phyloP scores from a whole-genome alignment of 1,140 invertebrate species.

The Aphidius gifuensis region DNA sequence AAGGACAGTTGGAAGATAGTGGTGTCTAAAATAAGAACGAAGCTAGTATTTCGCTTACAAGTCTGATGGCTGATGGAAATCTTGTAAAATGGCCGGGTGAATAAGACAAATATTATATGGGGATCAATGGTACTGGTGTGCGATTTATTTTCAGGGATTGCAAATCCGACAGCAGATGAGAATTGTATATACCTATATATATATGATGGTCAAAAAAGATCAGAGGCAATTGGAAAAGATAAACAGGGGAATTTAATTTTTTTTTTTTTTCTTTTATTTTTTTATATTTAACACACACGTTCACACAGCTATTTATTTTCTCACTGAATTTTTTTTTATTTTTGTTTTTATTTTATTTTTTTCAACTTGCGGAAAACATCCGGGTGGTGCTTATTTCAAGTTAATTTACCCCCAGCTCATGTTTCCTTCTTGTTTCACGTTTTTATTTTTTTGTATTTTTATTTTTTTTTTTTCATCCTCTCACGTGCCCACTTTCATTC shows the following conservation, averaged over 20 bases:
- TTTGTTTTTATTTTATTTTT: background rate
- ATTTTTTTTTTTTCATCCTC: slow-evolving; percentile 3
- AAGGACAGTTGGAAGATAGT: slow-evolving; percentile 6
- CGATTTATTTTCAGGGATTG: slow-evolving; percentile 43
- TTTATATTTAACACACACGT: too few relatives aligned
- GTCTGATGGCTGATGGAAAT: slow-evolving; percentile 47
- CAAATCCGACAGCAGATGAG: slow-evolving; percentile 5
- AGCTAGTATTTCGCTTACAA: slow-evolving; percentile 38
- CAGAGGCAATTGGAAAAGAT: too few relatives aligned
- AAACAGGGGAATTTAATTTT: too few relatives aligned
- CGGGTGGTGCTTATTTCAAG: background rate
- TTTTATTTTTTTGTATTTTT: background rate
- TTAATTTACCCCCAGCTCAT: slow-evolving; percentile 1
- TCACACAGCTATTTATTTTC: background rate
- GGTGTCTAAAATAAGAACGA: slow-evolving; percentile 6
- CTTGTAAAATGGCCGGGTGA: slow-evolving; percentile 51
- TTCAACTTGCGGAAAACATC: slow-evolving; percentile 3
- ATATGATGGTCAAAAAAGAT: slow-evolving; percentile 14
- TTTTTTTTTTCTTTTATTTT: too few relatives aligned
- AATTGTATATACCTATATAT: slow-evolving; percentile 24
- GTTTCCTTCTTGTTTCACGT: too few relatives aligned
- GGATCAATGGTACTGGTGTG: slow-evolving; percentile 37
- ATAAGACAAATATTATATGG: slow-evolving; percentile 45
- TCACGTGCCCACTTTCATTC: slow-evolving; percentile 16
- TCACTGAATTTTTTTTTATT: background rate